These are phyloP conservation scores for Drosophila suboccidentalis DNA, from an alignment of 2,888 invertebrate genomes.

Conservation along the genomic window DNA sequence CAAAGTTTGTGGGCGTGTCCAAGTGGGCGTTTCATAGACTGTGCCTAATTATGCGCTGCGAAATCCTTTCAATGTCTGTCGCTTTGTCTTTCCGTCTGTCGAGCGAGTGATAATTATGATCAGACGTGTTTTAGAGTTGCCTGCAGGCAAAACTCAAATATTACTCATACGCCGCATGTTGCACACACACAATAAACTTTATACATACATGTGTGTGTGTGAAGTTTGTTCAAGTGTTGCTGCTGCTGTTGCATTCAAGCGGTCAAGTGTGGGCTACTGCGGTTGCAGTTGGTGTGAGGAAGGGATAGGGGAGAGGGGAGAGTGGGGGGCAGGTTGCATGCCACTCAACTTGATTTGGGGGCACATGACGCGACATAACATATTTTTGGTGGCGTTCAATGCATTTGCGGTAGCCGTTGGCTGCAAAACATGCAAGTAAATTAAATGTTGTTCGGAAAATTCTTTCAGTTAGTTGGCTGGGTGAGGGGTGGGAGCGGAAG, in stretches of 20 bases:
- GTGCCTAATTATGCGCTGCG: constrained; percentile 56
- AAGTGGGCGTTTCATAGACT: constrained; percentile 52
- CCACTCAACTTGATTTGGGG: constrained; percentile 17
- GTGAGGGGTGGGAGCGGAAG: no score
- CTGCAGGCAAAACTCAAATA: constrained; percentile 17
- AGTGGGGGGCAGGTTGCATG: neutral
- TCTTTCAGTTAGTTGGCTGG: neutral
- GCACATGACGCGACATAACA: constrained; percentile 26
- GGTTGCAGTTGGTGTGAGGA: constrained; percentile 35
- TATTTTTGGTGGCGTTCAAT: constrained; percentile 44
- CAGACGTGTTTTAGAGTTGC: constrained; percentile 11
- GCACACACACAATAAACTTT: constrained; percentile 4
- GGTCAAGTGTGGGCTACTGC: constrained; percentile 67
- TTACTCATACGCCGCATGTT: constrained; percentile 60
- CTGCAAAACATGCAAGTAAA: constrained; percentile 26
- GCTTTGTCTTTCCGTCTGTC: neutral
- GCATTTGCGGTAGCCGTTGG: constrained; percentile 35
- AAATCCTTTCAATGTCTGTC: constrained; percentile 48
- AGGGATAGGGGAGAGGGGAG: neutral
- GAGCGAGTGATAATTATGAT: constrained; percentile 59
- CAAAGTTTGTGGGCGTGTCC: constrained; percentile 52
- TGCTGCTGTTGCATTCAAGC: constrained; percentile 33
- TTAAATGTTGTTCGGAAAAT: constrained; percentile 16
- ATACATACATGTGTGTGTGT: no score
- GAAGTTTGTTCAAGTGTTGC: constrained; percentile 20